These are phyloP conservation scores for Manacus vitellinus DNA, from an alignment of 2,113 vertebrate genomes.

Conservation along the genomic window DNA sequence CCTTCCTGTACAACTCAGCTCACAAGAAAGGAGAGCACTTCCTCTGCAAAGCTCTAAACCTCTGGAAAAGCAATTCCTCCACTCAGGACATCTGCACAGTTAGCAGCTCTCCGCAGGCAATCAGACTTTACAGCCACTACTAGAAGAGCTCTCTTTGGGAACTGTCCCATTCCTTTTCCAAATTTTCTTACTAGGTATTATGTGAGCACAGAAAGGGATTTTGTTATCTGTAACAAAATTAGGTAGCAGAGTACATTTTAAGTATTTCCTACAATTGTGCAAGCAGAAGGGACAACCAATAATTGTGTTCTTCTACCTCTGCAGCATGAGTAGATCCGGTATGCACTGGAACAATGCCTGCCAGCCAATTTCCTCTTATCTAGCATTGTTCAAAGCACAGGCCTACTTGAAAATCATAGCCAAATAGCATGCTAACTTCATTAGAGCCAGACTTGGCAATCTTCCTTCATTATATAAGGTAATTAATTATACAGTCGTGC, in stretches of 20 bases:
- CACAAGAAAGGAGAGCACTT: neutral
- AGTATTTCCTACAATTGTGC: neutral
- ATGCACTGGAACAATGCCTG: neutral
- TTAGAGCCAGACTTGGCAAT: neutral
- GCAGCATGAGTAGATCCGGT: rapidly evolving
- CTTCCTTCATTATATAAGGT: neutral
- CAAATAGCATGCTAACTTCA: neutral
- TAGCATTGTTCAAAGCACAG: neutral
- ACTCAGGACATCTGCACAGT: neutral
- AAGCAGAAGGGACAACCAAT: neutral
- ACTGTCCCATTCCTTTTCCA: neutral
- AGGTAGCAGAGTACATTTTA: neutral
- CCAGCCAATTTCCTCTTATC: neutral
- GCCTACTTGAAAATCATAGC: neutral
- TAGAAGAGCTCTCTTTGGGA: neutral
- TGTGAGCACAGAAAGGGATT: neutral
- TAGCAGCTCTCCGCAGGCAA: neutral
- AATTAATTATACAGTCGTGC: neutral
- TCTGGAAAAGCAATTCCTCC: neutral
- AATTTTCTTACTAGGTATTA: neutral
- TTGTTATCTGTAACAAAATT: neutral
- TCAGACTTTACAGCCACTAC: neutral
- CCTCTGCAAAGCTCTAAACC: neutral
- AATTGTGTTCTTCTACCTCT: neutral
- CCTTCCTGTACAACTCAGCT: neutral